Evolutionary conservation across 2,888 invertebrate genomes (phyloP), one percentile per base, ranked within the genome.

Genomic region (Entomobrya proxima): DNA sequence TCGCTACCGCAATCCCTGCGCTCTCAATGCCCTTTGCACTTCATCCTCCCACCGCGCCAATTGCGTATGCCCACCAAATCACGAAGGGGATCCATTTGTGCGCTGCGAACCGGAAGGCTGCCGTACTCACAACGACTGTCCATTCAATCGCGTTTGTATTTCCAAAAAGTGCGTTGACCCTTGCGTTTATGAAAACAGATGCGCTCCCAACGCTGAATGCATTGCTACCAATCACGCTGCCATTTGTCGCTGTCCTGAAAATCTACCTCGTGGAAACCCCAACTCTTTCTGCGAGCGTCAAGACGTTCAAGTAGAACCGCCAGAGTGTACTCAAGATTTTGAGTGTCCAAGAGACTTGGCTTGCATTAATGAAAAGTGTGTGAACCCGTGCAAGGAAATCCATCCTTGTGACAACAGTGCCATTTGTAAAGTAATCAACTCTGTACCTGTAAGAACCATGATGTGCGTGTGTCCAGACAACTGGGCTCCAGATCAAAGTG

Each of bases 401-500:
- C 94, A 94, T 90, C 97, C 97, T 0, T 97, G 97, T 90, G 93
- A 94, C 72, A 93, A 94, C 83, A 80, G 80, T 79, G 83, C 86
- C 77, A 94, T 94, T 77, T 98, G 97, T 92, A 95, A 95, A 84
- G 97, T 97, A 13, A 93, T 96, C 18, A 96, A 97, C 91, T 96
- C 97, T 85, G 93, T 95, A 52, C 97, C 97, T 27, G 95, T 97
- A 77, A 93, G 97, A 89, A 97, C 97, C 3, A 95, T 97, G 94
- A 95, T 96, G 67, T 97, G 97, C 91, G 95, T 96, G 83, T 97
- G 97, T 91, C 96, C 96, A 0, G 95, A 96, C 90, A 95, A 96
- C 67, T 96, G 95, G 93, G 95, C 96, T 87, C 96, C 96, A 0
- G 95, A 96, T 91, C 93, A 95, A 89, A 94, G 94, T 90, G 96